A percentile compares a stretch with the other conserved stretches of the same genome.
These are phyloP conservation scores for Heterodera carotae DNA, from an alignment of 1,140 invertebrate species.

Conservation along the genomic window DNA sequence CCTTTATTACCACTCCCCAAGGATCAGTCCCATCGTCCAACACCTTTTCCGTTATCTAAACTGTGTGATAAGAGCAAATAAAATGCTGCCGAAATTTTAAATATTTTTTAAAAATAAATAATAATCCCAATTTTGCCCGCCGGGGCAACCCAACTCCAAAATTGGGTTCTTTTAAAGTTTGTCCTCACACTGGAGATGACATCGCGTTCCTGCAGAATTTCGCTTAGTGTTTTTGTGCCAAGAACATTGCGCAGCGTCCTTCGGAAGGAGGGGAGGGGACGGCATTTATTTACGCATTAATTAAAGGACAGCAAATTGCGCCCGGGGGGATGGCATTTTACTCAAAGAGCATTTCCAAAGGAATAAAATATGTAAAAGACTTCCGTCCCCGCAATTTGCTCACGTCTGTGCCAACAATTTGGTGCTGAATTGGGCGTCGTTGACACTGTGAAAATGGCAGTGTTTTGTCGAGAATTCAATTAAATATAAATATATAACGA, in stretches of 20 bases:
- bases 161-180: neutral
- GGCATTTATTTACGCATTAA: too few relatives aligned
- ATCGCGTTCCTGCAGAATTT: conserved; percentile 86
- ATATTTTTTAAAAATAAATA: neutral
- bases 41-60: conserved; percentile 66
- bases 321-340: too few relatives aligned
- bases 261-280: too few relatives aligned
- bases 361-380: neutral
- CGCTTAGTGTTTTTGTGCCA: conserved; percentile 87
- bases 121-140: conserved; percentile 5
- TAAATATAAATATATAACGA: neutral
- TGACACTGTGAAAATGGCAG: conserved; percentile 66
- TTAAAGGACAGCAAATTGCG: too few relatives aligned
- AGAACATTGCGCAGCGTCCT: conserved; percentile 78
- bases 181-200: conserved; percentile 82
- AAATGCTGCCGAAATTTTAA: too few relatives aligned
- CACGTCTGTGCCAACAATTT: conserved; percentile 66
- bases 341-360: too few relatives aligned
- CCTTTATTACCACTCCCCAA: conserved; percentile 78
- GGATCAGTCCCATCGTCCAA: conserved; percentile 90
- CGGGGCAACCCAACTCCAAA: too few relatives aligned
- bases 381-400: neutral
- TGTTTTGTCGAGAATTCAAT: too few relatives aligned
- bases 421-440: conserved; percentile 68
- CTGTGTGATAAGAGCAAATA: neutral